Conservation (phyloP, 2,888 invertebrate species). For the Drosophila mayaguana region DNA sequence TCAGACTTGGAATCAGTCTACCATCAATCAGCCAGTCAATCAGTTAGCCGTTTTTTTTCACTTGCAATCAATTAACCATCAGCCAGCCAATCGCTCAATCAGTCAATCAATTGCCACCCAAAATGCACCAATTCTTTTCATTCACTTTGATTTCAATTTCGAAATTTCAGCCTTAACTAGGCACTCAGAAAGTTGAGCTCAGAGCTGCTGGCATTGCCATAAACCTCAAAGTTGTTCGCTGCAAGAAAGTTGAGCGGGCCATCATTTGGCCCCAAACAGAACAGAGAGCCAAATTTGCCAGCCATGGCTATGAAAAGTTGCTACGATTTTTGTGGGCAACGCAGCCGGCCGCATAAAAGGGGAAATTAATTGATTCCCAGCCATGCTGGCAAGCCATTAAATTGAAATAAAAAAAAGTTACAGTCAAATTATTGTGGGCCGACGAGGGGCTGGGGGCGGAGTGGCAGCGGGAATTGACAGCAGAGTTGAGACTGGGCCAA, state of each 20-base stretch:
- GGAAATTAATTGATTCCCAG: conserved; percentile 71
- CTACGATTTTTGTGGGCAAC: conserved; percentile 60
- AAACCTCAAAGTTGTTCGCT: conserved; percentile 38
- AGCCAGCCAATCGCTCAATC: too few relatives aligned
- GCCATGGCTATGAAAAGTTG: conserved; percentile 53
- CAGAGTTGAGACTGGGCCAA: not conserved
- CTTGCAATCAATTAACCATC: too few relatives aligned
- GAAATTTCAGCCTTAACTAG: not conserved
- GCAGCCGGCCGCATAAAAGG: conserved; percentile 63
- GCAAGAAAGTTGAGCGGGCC: conserved; percentile 40
- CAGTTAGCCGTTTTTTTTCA: too few relatives aligned
- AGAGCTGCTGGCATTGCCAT: conserved; percentile 14
- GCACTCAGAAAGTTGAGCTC: conserved; percentile 6
- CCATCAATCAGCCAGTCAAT: too few relatives aligned
- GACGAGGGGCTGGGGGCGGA: not conserved
- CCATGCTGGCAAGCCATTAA: conserved; percentile 64
- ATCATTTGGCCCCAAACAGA: conserved; percentile 15
- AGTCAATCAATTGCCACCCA: not conserved
- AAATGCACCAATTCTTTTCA: not conserved
- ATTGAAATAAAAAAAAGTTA: conserved; percentile 45
- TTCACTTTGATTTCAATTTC: not conserved
- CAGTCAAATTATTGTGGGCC: conserved; percentile 36
- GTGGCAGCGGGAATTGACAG: too few relatives aligned
- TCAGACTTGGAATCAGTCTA: too few relatives aligned
- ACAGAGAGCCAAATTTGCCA: conserved; percentile 34